Evolutionary conservation across 2,888 invertebrate genomes (phyloP).

Genomic region (Vanessa cardui): DNA sequence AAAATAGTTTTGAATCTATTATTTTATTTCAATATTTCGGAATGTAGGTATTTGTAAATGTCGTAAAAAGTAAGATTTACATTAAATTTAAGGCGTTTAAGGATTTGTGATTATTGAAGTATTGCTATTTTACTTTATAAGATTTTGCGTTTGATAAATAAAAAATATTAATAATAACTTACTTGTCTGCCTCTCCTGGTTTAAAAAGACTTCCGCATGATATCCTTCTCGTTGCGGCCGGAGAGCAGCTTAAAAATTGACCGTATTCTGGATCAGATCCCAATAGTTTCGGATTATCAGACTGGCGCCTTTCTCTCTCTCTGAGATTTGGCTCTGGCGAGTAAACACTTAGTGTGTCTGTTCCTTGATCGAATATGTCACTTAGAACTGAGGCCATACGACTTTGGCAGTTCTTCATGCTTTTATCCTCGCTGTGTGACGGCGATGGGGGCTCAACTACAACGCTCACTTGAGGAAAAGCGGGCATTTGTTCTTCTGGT

Average conservation of each 20-base stretch:
- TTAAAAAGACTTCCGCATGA: slow-evolving; percentile 95
- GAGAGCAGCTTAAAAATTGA: slow-evolving; percentile 87
- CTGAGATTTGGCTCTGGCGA: slow-evolving; percentile 74
- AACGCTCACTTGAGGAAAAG: slow-evolving; percentile 87
- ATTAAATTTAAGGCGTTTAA: too few relatives aligned
- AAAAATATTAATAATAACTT: slow-evolving; percentile 47
- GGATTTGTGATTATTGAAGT: too few relatives aligned
- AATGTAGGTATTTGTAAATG: too few relatives aligned
- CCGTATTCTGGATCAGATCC: slow-evolving; percentile 85
- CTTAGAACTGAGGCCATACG: slow-evolving; percentile 77
- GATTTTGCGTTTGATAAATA: too few relatives aligned
- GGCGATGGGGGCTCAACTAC: slow-evolving; percentile 90
- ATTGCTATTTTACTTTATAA: too few relatives aligned
- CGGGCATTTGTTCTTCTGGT: slow-evolving; percentile 43
- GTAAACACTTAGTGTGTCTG: slow-evolving; percentile 71
- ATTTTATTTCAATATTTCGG: neutral
- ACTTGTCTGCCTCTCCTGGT: slow-evolving; percentile 86
- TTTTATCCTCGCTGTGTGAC: slow-evolving; percentile 84
- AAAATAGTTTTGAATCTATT: neutral
- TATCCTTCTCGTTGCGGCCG: slow-evolving; percentile 93
- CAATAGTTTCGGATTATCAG: slow-evolving; percentile 84
- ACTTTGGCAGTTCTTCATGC: slow-evolving; percentile 65
- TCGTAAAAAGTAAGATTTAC: too few relatives aligned
- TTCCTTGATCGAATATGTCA: slow-evolving; percentile 72
- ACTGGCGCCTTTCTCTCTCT: slow-evolving; percentile 73